Base-by-base conservation (phyloP, 1,140 invertebrate genomes). In the Cyclargus thomasi region DNA sequence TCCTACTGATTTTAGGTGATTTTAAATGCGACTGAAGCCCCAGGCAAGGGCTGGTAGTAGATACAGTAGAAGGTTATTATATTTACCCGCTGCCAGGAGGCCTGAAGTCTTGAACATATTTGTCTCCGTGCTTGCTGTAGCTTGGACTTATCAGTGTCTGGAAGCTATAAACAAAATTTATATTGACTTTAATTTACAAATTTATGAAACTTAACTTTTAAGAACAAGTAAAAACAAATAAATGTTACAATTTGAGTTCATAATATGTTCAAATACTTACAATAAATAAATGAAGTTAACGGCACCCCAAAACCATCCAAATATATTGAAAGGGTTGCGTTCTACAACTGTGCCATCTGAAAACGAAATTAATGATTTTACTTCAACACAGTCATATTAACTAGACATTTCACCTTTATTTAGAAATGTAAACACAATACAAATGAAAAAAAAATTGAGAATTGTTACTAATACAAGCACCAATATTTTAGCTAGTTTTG, bases 11-110 rank as follows among this genome's bases (percentile, higher is more conserved):
- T n/a, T n/a, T n/a, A n/a, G n/a, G n/a, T n/a, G n/a, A n/a, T n/a
- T n/a, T n/a, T n/a, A n/a, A n/a, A n/a, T n/a, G n/a, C n/a, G n/a
- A n/a, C n/a, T n/a, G n/a, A n/a, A n/a, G n/a, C n/a, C n/a, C n/a
- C n/a, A n/a, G n/a, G n/a, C n/a, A n/a, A n/a, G n/a, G n/a, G n/a
- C n/a, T n/a, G n/a, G n/a, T n/a, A n/a, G n/a, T n/a, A n/a, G n/a
- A n/a, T n/a, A n/a, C n/a, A n/a, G n/a, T n/a, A n/a, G n/a, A 3
- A 29, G 8, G 29, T 8, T 29, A 29, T 29, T 29, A 29, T 53
- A 80, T 82, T 70, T 70, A 86, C 86, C 86, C 85, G 70, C 77
- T 86, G 53, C 85, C 84, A 17, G 86, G 86, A 8, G 83, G 83
- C 55, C 85, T 74, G 67, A 79, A 87, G 23, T 85, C 83, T 63